Evolutionary conservation across 2,113 vertebrate species (phyloP), one percentile per base, ranked within the genome.

Genomic region (Leucopsar rothschildi): DNA sequence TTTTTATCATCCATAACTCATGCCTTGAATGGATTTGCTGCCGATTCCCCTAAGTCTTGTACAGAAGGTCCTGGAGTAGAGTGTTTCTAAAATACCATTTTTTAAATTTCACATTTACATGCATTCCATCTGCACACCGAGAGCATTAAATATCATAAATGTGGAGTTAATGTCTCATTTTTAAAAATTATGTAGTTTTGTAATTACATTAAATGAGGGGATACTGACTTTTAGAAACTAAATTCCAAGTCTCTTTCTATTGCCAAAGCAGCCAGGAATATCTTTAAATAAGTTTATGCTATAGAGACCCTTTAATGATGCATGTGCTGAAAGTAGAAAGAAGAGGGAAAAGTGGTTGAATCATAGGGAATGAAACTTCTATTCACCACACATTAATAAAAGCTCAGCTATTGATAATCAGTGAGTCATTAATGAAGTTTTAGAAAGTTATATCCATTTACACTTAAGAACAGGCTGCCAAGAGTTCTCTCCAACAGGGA

Each of bases 21-120:
- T 33, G 22, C 81, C 90, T 44, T 63, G 92, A 92, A 93, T 52
- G 92, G 94, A 95, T 97, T 96, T 95, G 89, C 76, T 92, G 87
- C 85, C 4, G 82, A 94, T 93, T 96, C 95, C 96, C 96, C 59
- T 78, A 96, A 97, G 96, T 96, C 96, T 95, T 90, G 91, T 92
- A 75, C 77, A 84, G 94, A 96, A 97, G 89, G 91, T 96, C 94
- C 78, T 90, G 44, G 80, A 88, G 91, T 65, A 81, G 65, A 90
- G 79, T 71, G 83, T 86, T 96, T 95, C 96, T 97, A 93, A 97
- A 96, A 95, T 94, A 95, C 87, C 92, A 93, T 88, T 95, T 96
- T 94, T 95, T n/a, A 97, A 96, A 97, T 94, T 96, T 94, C 95
- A 95, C 96, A 97, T 97, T 97, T 97, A 82, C 96, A 97, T 97